Evolutionary conservation across 1,140 invertebrate genomes (phyloP), one percentile per base, ranked within the genome.

Genomic region (Musca vetustissima): DNA sequence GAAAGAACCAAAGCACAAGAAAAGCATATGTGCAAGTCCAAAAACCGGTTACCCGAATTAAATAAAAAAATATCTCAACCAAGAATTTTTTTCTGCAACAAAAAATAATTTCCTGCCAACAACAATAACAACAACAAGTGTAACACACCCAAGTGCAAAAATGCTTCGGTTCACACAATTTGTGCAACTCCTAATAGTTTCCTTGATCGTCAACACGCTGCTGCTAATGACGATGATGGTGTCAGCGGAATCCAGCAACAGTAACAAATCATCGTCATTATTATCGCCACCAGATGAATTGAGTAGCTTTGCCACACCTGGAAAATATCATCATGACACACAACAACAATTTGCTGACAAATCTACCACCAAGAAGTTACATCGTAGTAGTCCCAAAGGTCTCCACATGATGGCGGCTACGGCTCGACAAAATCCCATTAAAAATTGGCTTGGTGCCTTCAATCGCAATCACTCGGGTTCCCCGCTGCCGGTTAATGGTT

Each of bases 401-500:
- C 36, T 43, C 1, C 1, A 43, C 11, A 43, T 43, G 36, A 43
- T 43, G 36, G 36, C 36, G 6, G n/a, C 55, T 17, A 43, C 57
- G 36, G 3, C 3, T 13, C 19, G 47, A 17, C 75, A 78, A 73
- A 80, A 80, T 80, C 78, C 78, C 71, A 80, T 80, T 77, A 80
- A 80, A 75, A 80, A 80, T 80, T 80, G 78, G 78, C 79, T 80
- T 73, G 76, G 76, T 19, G 64, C 49, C 66, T 80, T 78, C 70
- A 80, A 80, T 79, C 75, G 79, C 55, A 80, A 80, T 73, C 77
- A 80, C 74, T 74, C 78, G 72, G 76, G 36, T 22, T 52, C 53
- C 48, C 25, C 61, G 25, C 21, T 14, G 8, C 19, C 24, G 7
- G 21, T 14, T 32, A 59, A 59, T 59, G 55, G 55, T 14, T 14